Evolutionary conservation across 2,113 vertebrate genomes (phyloP).

Genomic region (Carassius carassius): DNA sequence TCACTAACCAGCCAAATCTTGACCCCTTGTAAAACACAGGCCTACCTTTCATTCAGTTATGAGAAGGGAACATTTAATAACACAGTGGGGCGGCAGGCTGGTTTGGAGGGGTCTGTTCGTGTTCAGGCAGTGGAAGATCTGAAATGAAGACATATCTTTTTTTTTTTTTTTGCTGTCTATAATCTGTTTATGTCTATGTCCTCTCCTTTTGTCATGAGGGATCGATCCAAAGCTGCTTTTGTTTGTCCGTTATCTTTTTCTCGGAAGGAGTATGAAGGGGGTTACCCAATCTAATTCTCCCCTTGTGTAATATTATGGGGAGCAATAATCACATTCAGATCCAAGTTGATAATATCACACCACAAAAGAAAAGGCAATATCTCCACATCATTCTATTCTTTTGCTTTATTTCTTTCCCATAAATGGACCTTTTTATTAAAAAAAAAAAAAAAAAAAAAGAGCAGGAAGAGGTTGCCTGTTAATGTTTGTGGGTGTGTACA

Average conservation of each 20-base stretch:
- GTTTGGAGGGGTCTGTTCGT: neutral
- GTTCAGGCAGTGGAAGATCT: slow-evolving; percentile 27
- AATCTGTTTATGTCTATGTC: slow-evolving; percentile 70
- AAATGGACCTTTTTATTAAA: slow-evolving; percentile 63
- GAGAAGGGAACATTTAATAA: slow-evolving; percentile 1
- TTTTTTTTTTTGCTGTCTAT: slow-evolving; percentile 60
- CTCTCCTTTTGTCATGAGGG: slow-evolving; percentile 60
- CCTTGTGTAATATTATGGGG: slow-evolving; percentile 72
- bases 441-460: slow-evolving; percentile 40
- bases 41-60: neutral
- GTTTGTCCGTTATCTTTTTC: slow-evolving; percentile 60
- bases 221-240: slow-evolving; percentile 74
- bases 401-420: slow-evolving; percentile 55
- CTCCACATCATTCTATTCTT: slow-evolving; percentile 66
- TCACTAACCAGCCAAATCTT: neutral
- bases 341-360: slow-evolving; percentile 69
- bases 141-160: slow-evolving; percentile 65
- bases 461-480: slow-evolving; percentile 6
- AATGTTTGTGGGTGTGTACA: slow-evolving; percentile 24
- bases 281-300: slow-evolving; percentile 71
- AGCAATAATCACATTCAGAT: slow-evolving; percentile 67
- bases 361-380: slow-evolving; percentile 71
- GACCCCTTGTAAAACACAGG: slow-evolving; percentile 1
- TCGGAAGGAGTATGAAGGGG: slow-evolving; percentile 55
- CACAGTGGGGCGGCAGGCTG: neutral